phyloP scores from a whole-genome alignment of 2,113 vertebrate species.

The Hemicordylus capensis region DNA sequence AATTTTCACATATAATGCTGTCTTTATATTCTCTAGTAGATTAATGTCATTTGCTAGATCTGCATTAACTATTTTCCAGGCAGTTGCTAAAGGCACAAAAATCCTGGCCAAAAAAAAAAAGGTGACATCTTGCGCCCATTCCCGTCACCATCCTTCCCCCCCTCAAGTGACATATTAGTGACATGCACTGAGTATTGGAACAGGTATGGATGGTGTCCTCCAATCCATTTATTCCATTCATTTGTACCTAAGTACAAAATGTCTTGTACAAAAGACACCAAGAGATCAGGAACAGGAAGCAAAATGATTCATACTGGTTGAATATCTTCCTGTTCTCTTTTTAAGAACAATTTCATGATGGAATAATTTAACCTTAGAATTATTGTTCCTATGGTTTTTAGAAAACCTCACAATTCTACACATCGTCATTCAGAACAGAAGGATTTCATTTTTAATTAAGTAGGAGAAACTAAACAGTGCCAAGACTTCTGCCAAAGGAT shows the following conservation, averaged over 20 bases:
- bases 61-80: background rate
- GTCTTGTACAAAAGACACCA: background rate
- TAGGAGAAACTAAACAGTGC: slow-evolving; percentile 53
- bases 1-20: slow-evolving; percentile 11
- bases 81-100: too few species aligned
- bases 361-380: slow-evolving; percentile 14
- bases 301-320: background rate
- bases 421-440: slow-evolving; percentile 60
- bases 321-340: slow-evolving; percentile 22
- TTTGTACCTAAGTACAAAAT: background rate
- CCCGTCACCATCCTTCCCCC: too few species aligned
- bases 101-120: too few species aligned
- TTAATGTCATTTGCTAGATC: background rate
- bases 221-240: background rate
- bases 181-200: background rate
- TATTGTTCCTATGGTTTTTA: slow-evolving; percentile 36
- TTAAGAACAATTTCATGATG: background rate
- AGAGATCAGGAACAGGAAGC: slow-evolving; percentile 3
- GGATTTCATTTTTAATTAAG: slow-evolving; percentile 66
- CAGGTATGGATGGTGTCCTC: background rate
- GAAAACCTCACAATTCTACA: slow-evolving; percentile 45
- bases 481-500: slow-evolving; percentile 33
- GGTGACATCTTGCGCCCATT: too few species aligned
- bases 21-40: slow-evolving; percentile 2
- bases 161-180: too few species aligned